Evolutionary conservation across 1,140 invertebrate species (phyloP).

Genomic region (Octopus bimaculoides): DNA sequence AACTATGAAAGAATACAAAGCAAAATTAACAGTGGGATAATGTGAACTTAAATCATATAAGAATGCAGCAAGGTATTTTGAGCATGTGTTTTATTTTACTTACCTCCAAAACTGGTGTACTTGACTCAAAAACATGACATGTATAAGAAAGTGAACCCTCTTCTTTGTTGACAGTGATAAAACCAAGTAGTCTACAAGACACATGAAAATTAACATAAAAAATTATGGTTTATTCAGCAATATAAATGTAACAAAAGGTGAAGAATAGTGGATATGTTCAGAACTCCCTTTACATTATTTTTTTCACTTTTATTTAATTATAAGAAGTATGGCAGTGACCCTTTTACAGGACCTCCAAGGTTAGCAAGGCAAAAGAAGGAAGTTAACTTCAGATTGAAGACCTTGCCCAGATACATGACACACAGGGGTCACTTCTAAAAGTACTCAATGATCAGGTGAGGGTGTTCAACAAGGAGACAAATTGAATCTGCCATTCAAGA

Average conservation of each 20-base stretch:
- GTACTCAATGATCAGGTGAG: no score
- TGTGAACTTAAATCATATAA: not conserved
- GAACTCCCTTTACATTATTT: no score
- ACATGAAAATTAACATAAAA: not conserved
- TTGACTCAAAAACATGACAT: constrained; percentile 55
- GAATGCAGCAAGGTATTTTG: not conserved
- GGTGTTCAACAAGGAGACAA: no score
- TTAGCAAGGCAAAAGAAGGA: no score
- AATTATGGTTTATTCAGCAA: not conserved
- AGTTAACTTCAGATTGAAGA: no score
- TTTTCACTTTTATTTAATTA: no score
- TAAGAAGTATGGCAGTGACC: no score
- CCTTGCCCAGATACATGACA: no score
- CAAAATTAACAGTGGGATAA: not conserved
- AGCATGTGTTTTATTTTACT: constrained; percentile 13
- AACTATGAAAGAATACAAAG: not conserved
- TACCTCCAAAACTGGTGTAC: constrained; percentile 50
- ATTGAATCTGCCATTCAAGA: no score
- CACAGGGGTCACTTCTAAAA: no score
- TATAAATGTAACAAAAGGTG: not conserved
- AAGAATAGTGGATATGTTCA: no score
- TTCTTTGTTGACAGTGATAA: constrained; percentile 47
- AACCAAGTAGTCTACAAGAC: constrained; percentile 51
- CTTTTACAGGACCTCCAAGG: no score
- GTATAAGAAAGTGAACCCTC: constrained; percentile 40